Evolutionary conservation across 1,140 invertebrate genomes (phyloP), one percentile per base, ranked within the genome.

Genomic region (Episyrphus balteatus): DNA sequence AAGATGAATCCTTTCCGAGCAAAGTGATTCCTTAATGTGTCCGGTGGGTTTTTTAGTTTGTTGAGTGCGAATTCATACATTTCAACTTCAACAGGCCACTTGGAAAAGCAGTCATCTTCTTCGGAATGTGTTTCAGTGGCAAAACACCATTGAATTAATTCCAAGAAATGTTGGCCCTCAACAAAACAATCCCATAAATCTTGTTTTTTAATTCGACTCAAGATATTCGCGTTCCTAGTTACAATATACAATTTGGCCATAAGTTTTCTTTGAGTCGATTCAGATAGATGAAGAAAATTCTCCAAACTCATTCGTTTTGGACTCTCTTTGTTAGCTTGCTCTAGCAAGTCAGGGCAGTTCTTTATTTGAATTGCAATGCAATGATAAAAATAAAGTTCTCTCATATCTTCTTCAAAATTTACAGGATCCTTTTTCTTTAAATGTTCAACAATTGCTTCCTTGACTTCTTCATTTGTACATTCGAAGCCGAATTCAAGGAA

Each of bases 401-500:
- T 48, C 33, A 55, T 49, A 38, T 61, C 56, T 31, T 56, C 45
- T 12, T 61, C 59, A 37, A 57, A 67, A 26, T 56, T 46, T 26
- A 56, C 41, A 2, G 55, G 47, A 7, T 64, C 57, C 15, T 53
- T 51, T 17, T 50, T 51, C 5, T 56, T 54, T 17, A 68, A 36
- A 46, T 67, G 58, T n/a, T 68, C 63, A 12, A 68, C 21, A 6
- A 68, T 51, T n/a, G 56, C 54, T 18, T 62, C 56, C 10, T 55
- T 51, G 10, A 67, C 44, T 12, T 67, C 61, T 19, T 50, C 50
- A 47, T 68, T 55, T 19, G 56, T 50, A 33, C 56, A 63, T 46
- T 63, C 57, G 36, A 51, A 55, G 15, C 62, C 61, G 34, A 59
- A 68, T 30, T 68, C 60, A 39, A 59, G 67, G 41, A 62, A 68